A percentile compares a stretch with the other conserved stretches of the same genome.
Evolutionary conservation across 1,140 invertebrate genomes (phyloP).

Genomic region (Dreissena rostriformis): DNA sequence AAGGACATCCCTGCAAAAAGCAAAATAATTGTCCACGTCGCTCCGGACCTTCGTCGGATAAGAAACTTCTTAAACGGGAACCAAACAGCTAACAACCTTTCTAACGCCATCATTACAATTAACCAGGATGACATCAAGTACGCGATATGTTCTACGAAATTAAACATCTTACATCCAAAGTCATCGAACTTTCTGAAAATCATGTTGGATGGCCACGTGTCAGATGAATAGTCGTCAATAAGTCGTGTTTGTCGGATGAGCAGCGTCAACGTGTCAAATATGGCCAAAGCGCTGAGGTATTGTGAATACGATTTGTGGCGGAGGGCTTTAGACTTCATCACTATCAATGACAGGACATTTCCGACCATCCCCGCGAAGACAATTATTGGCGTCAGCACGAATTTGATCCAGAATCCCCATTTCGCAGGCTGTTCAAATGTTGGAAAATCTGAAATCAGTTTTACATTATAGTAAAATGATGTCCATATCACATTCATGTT

Average conservation of each 20-base stretch:
- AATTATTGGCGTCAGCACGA: conserved; percentile 63
- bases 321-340: conserved; percentile 69
- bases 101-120: conserved; percentile 67
- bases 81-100: conserved; percentile 69
- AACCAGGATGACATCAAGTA: conserved; percentile 68
- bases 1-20: conserved; percentile 65
- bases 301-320: conserved; percentile 72
- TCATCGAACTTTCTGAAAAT: conserved; percentile 57
- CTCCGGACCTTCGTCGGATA: conserved; percentile 62
- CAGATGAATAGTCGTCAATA: conserved; percentile 54
- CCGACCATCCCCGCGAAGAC: conserved; percentile 68
- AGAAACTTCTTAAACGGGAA: conserved; percentile 67
- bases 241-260: conserved; percentile 55
- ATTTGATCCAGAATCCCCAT: conserved; percentile 71
- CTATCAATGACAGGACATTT: conserved; percentile 70
- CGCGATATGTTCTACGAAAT: conserved; percentile 63
- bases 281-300: conserved; percentile 67
- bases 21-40: conserved; percentile 56
- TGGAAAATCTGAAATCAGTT: conserved; percentile 16
- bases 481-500: no score
- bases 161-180: conserved; percentile 63
- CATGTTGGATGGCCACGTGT: background rate
- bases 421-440: conserved; percentile 26
- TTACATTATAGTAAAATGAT: no score
- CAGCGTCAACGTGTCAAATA: conserved; percentile 73